Conservation (phyloP, 2,797 vertebrate genomes). For the Phoeniculus purpureus region DNA sequence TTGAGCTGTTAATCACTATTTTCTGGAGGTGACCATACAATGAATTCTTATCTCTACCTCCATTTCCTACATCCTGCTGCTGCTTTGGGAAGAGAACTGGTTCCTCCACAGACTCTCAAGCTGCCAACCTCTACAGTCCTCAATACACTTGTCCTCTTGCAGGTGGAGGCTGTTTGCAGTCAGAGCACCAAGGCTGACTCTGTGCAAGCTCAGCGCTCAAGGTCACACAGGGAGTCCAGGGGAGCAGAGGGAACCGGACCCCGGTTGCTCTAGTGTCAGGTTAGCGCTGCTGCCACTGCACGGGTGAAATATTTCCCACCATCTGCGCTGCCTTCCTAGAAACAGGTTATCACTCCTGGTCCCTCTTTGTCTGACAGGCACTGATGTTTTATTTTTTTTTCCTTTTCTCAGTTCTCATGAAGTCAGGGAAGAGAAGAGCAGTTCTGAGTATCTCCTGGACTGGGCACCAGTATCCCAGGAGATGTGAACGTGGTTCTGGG, state of each 20-base stretch:
- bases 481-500: background rate
- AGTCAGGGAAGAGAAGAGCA: background rate
- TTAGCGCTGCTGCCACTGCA: background rate
- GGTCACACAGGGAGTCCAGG: background rate
- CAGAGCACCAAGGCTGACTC: background rate
- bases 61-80: background rate
- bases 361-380: background rate
- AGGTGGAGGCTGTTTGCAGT: background rate
- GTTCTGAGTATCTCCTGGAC: background rate
- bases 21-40: too few species aligned
- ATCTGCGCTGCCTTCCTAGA: constrained; percentile 30
- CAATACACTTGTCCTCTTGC: background rate
- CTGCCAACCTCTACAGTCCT: rapidly evolving
- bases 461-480: background rate
- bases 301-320: constrained; percentile 33
- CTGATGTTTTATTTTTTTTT: background rate
- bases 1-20: too few species aligned
- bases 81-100: background rate
- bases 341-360: constrained; percentile 6
- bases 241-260: background rate
- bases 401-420: background rate
- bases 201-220: background rate
- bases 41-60: background rate
- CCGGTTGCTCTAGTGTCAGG: background rate
- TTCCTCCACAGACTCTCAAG: background rate